phyloP scores from a whole-genome alignment of 2,888 invertebrate species.

The Amiota minor region DNA sequence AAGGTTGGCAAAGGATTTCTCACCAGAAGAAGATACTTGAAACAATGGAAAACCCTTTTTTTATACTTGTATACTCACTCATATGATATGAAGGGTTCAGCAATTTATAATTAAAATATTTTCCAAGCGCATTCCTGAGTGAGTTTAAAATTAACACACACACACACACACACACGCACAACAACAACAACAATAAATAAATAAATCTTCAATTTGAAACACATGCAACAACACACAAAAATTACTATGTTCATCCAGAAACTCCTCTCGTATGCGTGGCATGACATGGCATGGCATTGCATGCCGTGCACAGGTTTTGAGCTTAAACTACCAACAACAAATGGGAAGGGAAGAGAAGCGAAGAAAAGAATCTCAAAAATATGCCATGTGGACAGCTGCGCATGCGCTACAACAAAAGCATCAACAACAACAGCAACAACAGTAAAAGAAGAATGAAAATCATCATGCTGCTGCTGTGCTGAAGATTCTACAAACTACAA shows the following conservation, averaged over 20 bases:
- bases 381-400: conserved; percentile 18
- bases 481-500: too few species aligned
- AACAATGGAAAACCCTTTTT: too few species aligned
- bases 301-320: conserved; percentile 62
- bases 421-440: neutral
- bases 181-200: conserved; percentile 31
- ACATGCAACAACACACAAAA: conserved; percentile 63
- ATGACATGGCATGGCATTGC: conserved; percentile 51
- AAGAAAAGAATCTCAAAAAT: conserved; percentile 26
- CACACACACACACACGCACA: conserved; percentile 38
- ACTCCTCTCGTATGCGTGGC: neutral
- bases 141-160: conserved; percentile 68
- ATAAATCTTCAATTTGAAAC: conserved; percentile 67
- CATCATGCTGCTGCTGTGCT: too few species aligned
- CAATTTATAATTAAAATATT: conserved; percentile 66
- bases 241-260: conserved; percentile 13
- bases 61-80: neutral
- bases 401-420: neutral
- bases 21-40: too few species aligned
- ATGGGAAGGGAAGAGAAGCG: conserved; percentile 26
- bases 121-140: conserved; percentile 66
- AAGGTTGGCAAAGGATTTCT: too few species aligned
- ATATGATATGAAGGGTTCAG: conserved; percentile 7
- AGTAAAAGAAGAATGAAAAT: neutral
- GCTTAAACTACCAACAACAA: conserved; percentile 22